Evolutionary conservation across 2,113 vertebrate genomes (phyloP).

Genomic region (Pelusios castaneus): DNA sequence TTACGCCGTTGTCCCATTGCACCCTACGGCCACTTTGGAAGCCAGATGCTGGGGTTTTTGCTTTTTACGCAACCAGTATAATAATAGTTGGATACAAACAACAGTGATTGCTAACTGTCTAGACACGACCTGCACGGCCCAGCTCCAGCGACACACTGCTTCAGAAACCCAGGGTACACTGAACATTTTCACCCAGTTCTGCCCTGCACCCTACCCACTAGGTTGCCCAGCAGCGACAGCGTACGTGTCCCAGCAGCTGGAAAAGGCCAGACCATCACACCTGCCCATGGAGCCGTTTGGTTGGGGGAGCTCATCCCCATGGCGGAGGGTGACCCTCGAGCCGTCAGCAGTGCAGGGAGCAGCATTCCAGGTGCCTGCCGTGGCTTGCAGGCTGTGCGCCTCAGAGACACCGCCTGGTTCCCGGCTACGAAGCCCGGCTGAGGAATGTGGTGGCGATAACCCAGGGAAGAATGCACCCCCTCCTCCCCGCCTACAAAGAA

Average conservation of each 20-base stretch:
- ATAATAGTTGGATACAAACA: not conserved
- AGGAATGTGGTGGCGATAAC: not conserved
- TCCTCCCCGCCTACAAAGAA: not conserved
- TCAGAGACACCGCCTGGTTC: not conserved
- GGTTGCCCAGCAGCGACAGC: no score
- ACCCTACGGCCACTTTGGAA: not conserved
- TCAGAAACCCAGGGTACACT: not conserved
- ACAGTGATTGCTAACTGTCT: not conserved
- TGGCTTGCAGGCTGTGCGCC: not conserved
- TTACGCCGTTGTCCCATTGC: no score
- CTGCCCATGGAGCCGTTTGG: no score
- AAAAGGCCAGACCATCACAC: no score
- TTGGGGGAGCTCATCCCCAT: no score
- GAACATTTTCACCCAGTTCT: no score
- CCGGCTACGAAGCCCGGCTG: not conserved
- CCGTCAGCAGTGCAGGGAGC: not conserved
- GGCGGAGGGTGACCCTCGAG: not conserved
- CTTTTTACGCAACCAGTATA: not conserved
- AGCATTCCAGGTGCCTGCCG: not conserved
- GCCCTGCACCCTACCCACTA: no score
- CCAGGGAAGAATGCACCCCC: not conserved
- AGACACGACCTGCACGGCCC: not conserved
- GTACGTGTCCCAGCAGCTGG: not conserved
- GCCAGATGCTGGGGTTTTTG: not conserved
- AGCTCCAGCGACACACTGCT: not conserved